A percentile compares a stretch with the other conserved stretches of the same genome.
Conservation (phyloP, 2,113 vertebrate species). For the Tamias sibiricus region DNA sequence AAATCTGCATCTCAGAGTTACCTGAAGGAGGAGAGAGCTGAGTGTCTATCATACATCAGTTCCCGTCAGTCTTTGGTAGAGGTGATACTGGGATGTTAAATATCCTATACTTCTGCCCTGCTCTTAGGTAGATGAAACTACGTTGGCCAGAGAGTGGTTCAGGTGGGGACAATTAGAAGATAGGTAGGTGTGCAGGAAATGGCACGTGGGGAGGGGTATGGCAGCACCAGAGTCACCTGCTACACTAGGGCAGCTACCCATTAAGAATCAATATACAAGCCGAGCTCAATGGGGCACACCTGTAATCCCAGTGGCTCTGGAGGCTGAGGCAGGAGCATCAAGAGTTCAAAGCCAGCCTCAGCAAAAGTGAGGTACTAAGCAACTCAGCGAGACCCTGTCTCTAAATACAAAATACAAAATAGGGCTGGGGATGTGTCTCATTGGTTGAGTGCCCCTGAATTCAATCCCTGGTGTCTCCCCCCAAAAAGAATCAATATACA, state of each 20-base stretch:
- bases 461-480: no score
- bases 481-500: not conserved
- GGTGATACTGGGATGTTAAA: not conserved
- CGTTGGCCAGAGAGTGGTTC: not conserved
- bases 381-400: no score
- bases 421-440: no score
- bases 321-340: no score
- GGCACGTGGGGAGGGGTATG: not conserved
- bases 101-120: not conserved
- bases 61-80: not conserved
- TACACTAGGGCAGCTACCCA: fast-evolving
- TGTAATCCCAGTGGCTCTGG: no score
- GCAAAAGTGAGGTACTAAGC: no score
- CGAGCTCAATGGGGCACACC: no score
- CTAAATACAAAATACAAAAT: no score
- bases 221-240: not conserved
- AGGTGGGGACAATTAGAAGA: not conserved
- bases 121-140: not conserved
- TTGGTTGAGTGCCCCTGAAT: no score
- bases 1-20: not conserved
- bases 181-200: not conserved
- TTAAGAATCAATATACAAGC: not conserved
- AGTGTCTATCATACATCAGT: not conserved
- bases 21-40: not conserved
- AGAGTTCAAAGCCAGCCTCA: no score